Percentiles rank a stretch among this genome's conserved stretches.
phyloP scores from a whole-genome alignment of 1,140 invertebrate species.

The Drosophila kurseongensis region DNA sequence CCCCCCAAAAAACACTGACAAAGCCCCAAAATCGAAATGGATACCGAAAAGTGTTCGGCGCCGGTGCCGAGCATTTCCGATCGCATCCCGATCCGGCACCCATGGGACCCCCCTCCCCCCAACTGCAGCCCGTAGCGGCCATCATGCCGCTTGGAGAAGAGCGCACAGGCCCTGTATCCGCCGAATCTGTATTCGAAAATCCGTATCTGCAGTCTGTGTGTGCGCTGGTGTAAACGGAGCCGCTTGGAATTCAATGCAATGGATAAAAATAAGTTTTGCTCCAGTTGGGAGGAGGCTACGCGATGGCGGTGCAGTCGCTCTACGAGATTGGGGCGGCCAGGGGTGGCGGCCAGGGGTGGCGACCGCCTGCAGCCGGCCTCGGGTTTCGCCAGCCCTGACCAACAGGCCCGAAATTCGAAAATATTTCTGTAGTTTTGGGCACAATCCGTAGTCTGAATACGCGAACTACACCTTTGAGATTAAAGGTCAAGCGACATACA shows the following conservation, averaged over 20 bases:
- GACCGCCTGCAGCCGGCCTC: not conserved
- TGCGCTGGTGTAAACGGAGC: conserved; percentile 72
- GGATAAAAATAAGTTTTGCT: conserved; percentile 78
- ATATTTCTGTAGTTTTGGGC: no score
- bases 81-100: not conserved
- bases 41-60: conserved; percentile 60
- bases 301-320: conserved; percentile 24
- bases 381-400: conserved; percentile 5
- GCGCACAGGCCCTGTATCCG: not conserved
- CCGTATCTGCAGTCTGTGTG: conserved; percentile 16
- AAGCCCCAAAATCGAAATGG: conserved; percentile 76
- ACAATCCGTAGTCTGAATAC: no score
- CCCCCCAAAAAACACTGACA: conserved; percentile 42
- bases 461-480: not conserved
- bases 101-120: conserved; percentile 16
- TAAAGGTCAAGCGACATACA: no score
- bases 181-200: not conserved
- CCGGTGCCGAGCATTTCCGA: conserved; percentile 8
- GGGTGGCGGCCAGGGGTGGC: conserved; percentile 2
- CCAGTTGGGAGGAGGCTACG: conserved; percentile 59
- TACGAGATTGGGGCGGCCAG: not conserved
- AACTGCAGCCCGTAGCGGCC: not conserved
- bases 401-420: not conserved
- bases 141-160: conserved; percentile 30
- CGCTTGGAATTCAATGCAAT: conserved; percentile 81